These are phyloP conservation scores for Nesometra sesokonis DNA, from an alignment of 35 echinoderm and acorn worm genomes.

Conservation along the genomic window DNA sequence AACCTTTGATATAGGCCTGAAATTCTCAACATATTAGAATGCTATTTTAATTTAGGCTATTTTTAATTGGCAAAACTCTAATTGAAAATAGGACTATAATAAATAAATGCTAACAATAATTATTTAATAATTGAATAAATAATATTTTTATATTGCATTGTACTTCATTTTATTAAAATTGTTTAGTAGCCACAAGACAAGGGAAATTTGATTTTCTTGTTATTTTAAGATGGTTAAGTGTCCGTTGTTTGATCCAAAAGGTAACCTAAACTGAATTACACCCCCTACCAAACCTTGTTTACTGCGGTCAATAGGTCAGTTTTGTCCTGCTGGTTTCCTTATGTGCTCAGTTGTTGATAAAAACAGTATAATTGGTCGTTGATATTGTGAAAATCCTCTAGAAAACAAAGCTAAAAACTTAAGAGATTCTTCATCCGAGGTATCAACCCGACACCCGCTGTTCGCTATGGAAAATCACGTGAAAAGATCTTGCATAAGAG, in stretches of 20 bases:
- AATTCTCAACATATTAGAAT: too few relatives aligned
- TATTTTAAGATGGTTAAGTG: too few relatives aligned
- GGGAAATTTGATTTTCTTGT: too few relatives aligned
- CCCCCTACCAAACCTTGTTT: not conserved
- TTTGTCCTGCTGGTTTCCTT: not conserved
- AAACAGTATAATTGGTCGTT: not conserved
- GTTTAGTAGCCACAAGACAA: too few relatives aligned
- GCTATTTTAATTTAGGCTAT: too few relatives aligned
- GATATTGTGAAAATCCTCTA: not conserved
- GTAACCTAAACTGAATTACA: not conserved
- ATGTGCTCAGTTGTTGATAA: not conserved
- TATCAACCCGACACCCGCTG: not conserved
- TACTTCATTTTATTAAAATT: too few relatives aligned
- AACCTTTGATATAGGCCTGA: too few relatives aligned
- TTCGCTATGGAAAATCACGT: not conserved
- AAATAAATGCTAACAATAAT: too few relatives aligned
- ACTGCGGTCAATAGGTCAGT: not conserved
- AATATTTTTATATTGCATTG: too few relatives aligned
- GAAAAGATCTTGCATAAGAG: not conserved
- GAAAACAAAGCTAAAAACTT: not conserved
- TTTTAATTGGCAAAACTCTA: too few relatives aligned
- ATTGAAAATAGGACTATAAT: too few relatives aligned
- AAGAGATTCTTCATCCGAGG: not conserved
- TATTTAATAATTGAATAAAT: too few relatives aligned
- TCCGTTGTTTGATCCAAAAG: not conserved